Percentiles rank a stretch among this genome's conserved stretches.
Evolutionary conservation across 2,113 vertebrate species (phyloP).

Genomic region (Myodes glareolus): DNA sequence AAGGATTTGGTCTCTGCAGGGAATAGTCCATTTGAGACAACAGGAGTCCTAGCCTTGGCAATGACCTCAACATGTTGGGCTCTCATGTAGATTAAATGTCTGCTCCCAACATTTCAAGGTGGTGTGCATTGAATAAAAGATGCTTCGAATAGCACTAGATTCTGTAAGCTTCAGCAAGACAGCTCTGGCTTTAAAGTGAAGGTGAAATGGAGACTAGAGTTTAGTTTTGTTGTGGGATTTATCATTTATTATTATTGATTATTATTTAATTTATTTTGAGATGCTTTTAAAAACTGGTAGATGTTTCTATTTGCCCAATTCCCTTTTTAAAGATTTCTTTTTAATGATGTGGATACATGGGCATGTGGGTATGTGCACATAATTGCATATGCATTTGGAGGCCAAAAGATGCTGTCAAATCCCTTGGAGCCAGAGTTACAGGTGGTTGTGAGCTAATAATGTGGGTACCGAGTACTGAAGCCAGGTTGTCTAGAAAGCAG

Average conservation of each 20-base stretch:
- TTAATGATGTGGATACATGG: too few relatives aligned
- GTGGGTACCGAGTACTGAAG: neutral
- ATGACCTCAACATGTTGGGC: neutral
- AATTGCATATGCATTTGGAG: neutral
- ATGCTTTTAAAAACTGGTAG: conserved; percentile 59
- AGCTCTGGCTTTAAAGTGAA: conserved; percentile 68
- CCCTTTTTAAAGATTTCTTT: neutral
- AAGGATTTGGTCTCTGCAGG: neutral
- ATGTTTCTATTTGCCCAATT: neutral
- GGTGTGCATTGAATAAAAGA: neutral
- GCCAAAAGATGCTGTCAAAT: neutral
- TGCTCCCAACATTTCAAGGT: neutral
- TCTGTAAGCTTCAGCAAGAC: conserved; percentile 29
- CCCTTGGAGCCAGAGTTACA: neutral
- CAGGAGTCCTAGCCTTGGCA: neutral
- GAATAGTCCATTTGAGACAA: neutral
- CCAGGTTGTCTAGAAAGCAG: neutral
- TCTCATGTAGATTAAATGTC: neutral
- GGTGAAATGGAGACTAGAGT: neutral
- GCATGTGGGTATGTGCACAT: neutral
- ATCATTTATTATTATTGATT: neutral
- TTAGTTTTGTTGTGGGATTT: conserved; percentile 10
- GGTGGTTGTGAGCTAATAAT: neutral
- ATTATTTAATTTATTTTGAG: conserved; percentile 54
- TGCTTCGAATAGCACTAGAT: neutral